Evolutionary conservation across 64 coral and sea anemone species (phyloP).

Genomic region (Pocillopora damicornis): DNA sequence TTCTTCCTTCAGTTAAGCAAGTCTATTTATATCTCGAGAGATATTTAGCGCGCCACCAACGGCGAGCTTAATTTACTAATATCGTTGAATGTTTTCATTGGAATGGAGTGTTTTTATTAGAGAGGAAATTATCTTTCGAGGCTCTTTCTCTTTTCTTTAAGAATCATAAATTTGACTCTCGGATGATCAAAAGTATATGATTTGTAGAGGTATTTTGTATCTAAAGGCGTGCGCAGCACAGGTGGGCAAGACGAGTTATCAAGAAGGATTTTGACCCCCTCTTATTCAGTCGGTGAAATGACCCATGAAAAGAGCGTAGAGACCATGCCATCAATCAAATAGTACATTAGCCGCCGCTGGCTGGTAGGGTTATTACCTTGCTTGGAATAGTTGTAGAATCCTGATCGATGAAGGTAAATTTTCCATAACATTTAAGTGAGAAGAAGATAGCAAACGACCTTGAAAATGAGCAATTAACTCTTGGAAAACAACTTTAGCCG

Average conservation of each 20-base stretch:
- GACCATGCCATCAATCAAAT: neutral
- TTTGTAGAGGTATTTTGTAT: neutral
- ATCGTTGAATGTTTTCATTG: neutral
- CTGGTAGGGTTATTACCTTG: neutral
- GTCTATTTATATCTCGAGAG: constrained; percentile 7
- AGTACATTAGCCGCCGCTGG: neutral
- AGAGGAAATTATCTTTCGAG: too few species aligned
- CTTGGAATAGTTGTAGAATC: too few species aligned
- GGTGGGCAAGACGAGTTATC: constrained; percentile 9
- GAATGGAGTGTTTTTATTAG: neutral
- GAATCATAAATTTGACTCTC: neutral
- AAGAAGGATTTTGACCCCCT: constrained; percentile 5
- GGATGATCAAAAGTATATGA: neutral
- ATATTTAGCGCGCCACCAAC: constrained; percentile 1
- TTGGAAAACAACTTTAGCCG: neutral
- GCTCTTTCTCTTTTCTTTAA: too few species aligned
- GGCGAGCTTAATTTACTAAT: neutral
- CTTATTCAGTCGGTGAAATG: constrained; percentile 13
- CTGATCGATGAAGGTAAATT: neutral
- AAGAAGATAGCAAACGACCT: neutral
- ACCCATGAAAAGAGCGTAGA: constrained; percentile 1
- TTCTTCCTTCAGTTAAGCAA: neutral
- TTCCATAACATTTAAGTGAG: neutral
- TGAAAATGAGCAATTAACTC: neutral
- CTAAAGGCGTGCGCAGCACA: neutral